Conservation (phyloP, 1,140 invertebrate species). For the Drosophila varians region DNA sequence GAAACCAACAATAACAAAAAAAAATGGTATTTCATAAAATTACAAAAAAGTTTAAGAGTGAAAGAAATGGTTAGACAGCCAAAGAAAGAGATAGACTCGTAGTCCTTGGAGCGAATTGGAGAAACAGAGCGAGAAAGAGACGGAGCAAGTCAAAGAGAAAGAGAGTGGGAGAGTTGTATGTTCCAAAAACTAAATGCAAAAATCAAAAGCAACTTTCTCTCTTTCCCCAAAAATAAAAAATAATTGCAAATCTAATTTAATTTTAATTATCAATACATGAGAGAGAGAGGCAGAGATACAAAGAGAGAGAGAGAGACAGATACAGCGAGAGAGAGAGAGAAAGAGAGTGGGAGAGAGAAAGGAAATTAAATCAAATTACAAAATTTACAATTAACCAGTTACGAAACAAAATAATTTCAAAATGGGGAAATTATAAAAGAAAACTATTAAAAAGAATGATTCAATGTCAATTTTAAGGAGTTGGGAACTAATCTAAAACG, state of each 20-base stretch:
- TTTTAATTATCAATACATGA: constrained; percentile 32
- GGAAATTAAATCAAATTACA: constrained; percentile 20
- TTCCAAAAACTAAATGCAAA: too few species aligned
- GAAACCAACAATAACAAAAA: too few species aligned
- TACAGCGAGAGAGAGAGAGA: constrained; percentile 19
- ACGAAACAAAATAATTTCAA: constrained; percentile 1
- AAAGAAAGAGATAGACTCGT: constrained; percentile 17
- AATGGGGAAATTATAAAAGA: background rate
- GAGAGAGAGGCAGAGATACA: constrained; percentile 19
- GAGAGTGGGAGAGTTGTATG: constrained; percentile 21
- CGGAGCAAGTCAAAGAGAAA: constrained; percentile 16
- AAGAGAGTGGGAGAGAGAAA: constrained; percentile 15
- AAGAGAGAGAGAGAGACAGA: constrained; percentile 9
- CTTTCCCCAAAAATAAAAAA: background rate
- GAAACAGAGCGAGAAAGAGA: constrained; percentile 4
- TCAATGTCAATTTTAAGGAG: constrained; percentile 27
- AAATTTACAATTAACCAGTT: constrained; percentile 27
- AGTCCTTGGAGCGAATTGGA: background rate
- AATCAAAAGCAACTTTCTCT: too few species aligned
- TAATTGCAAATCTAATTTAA: constrained; percentile 28
- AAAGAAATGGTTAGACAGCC: constrained; percentile 24
- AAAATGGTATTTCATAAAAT: constrained; percentile 37
- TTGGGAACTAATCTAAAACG: constrained; percentile 16
- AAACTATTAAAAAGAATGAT: constrained; percentile 32
- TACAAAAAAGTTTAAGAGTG: constrained; percentile 26